Conservation (phyloP, 2,113 vertebrate genomes). For the Alaudala cheleensis region DNA sequence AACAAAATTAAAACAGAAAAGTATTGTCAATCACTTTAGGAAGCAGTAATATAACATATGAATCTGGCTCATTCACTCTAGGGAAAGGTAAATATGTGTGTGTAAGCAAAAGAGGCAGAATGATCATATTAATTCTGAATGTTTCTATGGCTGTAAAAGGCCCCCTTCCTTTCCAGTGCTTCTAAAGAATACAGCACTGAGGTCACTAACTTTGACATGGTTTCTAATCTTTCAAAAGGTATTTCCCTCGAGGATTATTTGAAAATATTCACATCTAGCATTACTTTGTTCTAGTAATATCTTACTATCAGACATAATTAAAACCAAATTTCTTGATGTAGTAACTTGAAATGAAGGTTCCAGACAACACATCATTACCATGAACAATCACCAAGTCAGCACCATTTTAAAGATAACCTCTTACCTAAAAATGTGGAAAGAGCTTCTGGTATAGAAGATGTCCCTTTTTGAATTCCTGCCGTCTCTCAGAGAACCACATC, state of each 20-base stretch:
- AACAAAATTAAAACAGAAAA: background rate
- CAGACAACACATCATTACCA: background rate
- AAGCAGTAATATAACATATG: background rate
- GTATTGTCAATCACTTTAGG: background rate
- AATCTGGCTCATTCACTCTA: background rate
- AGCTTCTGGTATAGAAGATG: background rate
- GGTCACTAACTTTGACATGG: background rate
- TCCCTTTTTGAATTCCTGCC: background rate
- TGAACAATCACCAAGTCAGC: background rate
- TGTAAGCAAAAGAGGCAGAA: background rate
- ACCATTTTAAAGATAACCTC: background rate
- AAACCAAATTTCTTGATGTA: background rate
- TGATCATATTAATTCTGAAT: background rate
- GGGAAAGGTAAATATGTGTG: background rate
- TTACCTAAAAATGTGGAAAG: background rate
- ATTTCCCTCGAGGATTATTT: background rate
- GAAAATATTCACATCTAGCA: background rate
- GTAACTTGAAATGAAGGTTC: background rate
- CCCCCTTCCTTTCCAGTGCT: background rate
- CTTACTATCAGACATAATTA: background rate
- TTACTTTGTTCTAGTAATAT: background rate
- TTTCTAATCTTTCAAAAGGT: background rate
- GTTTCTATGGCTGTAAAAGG: background rate
- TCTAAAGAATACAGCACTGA: background rate
- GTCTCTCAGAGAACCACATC: background rate